Evolutionary conservation across 2,797 vertebrate species (phyloP), one percentile per base, ranked within the genome.

Genomic region (Calcarius lapponicus): DNA sequence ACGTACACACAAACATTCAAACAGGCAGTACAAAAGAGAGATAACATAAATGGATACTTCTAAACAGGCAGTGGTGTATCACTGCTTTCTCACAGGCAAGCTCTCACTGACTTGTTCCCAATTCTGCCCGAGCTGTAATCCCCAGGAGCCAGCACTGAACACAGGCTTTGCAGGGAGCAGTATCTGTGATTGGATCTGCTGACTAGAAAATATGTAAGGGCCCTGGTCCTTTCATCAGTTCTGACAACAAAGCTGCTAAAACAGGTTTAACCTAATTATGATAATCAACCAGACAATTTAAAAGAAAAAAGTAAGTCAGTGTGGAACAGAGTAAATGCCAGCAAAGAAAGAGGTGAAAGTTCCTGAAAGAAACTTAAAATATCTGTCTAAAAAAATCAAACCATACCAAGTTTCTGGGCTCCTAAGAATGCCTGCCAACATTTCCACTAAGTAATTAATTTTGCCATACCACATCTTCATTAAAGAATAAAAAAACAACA

Each of bases 211-310:
- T 45, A 51, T 2, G 0, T 4, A 54, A 3, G 7, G 57, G 38
- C 60, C 42, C 1, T 15, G 24, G 29, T 76, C 53, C 60, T 87
- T 93, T 70, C 81, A 73, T 56, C 48, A 85, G 36, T 34, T 38
- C 72, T 82, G 66, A 87, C 71, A 93, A 89, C 53, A 93, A 76
- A 91, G 70, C 42, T 71, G 72, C 81, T 91, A 67, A 71, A 96
- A 19, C 72, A 91, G 72, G 36, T 91, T 94, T 80, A 80, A 86
- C 32, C 32, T 89, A 71, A 92, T 93, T 88, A 92, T 47, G 53
- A 19, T 88, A 91, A 94, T 67, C 61, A 74, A 22, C 42, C 32
- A 67, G 65, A 82, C 81, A 74, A 67, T 60, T 82, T 78, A 24
- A 85, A 87, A 82, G 51, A 48, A 67, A 79, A 72, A 85, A 62